Evolutionary conservation across 2,888 invertebrate genomes (phyloP), one percentile per base, ranked within the genome.

Genomic region (Melolontha melolontha): DNA sequence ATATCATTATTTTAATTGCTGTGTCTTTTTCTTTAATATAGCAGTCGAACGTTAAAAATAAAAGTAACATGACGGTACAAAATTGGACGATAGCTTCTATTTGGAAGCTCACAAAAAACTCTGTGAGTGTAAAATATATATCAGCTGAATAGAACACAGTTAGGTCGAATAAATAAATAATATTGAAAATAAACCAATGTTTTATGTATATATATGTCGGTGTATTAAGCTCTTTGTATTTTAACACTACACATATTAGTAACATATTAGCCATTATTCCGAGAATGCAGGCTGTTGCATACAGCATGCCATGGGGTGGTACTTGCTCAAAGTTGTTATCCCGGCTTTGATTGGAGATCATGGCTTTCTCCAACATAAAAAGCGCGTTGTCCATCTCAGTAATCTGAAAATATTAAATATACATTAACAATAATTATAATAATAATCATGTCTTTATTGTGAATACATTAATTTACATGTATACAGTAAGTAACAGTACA

Each of bases 171-270:
- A 64, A 27, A 40, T 50, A 64, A 11, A 64, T 54, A 1, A 52
- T 52, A 22, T 64, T 64, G 12, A 64, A 64, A 44, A 64, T 44
- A 14, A 54, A 52, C 64, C 64, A 64, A 16, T 64, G 64, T 22
- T 54, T 52, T 22, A 64, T 64, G 29, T 64, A 64, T 8, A 54
- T 52, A 39, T 64, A 54, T 11, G 64, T 64, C 11, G 64, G 64
- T 1, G 42, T 52, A 27, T 42, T 54, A 7, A 64, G 42, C 11
- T 64, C 52, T 44, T 52, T 64, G 14, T 64, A 64, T 42, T 64
- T 64, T 29, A 64, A 17, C 8, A 64, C 41, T 16, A 64, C 64
- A n/a, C 42, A 54, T 6, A 64, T 40, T n/a, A 64, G 22, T 16
- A 64, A n/a, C 34, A 64, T 42, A 22, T 64, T 47, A 14, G 64